Evolutionary conservation across 2,113 vertebrate species (phyloP).

Genomic region (Fukomys damarensis): DNA sequence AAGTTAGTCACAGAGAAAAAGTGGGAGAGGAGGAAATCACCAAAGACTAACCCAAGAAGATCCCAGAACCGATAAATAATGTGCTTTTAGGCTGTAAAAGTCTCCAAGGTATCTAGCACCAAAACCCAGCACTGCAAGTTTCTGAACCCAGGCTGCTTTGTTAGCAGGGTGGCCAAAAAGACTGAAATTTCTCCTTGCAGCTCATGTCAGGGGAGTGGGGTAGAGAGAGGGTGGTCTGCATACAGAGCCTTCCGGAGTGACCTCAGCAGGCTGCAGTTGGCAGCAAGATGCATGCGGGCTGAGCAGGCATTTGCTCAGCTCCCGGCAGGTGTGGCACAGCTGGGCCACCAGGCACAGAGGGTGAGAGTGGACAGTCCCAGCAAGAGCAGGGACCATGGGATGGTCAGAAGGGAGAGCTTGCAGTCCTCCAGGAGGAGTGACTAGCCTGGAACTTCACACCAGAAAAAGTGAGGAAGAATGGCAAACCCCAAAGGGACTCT

Average conservation of each 20-base stretch:
- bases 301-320: accelerated
- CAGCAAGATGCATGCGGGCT: not conserved
- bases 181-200: not conserved
- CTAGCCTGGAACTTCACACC: not conserved
- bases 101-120: not conserved
- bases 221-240: accelerated
- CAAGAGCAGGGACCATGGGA: not conserved
- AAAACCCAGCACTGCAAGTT: accelerated
- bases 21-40: not conserved
- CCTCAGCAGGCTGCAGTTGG: not conserved
- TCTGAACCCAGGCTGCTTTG: no score
- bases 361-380: not conserved
- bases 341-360: no score
- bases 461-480: not conserved
- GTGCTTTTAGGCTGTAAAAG: no score
- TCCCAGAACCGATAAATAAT: not conserved
- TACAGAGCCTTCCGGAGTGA: not conserved
- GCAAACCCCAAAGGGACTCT: not conserved
- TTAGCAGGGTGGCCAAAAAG: not conserved
- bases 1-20: not conserved
- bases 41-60: not conserved
- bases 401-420: not conserved
- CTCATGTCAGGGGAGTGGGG: not conserved
- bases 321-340: not conserved
- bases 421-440: not conserved